Evolutionary conservation across 2,888 invertebrate species (phyloP).

Genomic region (Drosophila dives): DNA sequence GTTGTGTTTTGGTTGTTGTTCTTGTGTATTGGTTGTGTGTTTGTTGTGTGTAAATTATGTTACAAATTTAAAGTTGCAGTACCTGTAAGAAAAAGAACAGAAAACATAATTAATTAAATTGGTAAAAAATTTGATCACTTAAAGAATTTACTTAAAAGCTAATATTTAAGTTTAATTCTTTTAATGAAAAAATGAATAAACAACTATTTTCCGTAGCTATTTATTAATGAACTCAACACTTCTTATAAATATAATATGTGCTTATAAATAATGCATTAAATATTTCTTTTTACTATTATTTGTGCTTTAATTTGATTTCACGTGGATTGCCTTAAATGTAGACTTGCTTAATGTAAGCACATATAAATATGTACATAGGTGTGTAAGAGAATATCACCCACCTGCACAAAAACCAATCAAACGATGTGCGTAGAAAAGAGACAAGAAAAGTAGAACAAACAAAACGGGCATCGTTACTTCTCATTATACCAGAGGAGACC

Average conservation of each 20-base stretch:
- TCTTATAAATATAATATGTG: not conserved
- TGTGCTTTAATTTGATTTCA: not conserved
- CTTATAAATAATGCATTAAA: not conserved
- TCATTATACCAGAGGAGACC: slow-evolving; percentile 18
- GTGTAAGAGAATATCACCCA: slow-evolving; percentile 5
- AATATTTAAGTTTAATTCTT: not conserved
- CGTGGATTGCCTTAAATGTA: not conserved
- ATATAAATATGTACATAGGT: not conserved
- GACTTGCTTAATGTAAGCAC: not conserved
- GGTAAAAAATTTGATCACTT: not conserved
- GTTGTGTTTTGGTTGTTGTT: slow-evolving; percentile 18
- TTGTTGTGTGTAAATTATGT: slow-evolving; percentile 27
- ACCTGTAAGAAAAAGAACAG: slow-evolving; percentile 54
- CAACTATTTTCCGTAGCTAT: not conserved
- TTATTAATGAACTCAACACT: not conserved
- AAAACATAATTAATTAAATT: slow-evolving; percentile 20
- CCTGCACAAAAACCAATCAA: not conserved
- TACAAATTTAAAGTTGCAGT: slow-evolving; percentile 61
- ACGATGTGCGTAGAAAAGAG: not conserved
- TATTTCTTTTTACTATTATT: not conserved
- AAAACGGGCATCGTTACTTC: slow-evolving; percentile 7
- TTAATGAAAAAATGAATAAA: not conserved
- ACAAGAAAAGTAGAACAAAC: slow-evolving; percentile 7
- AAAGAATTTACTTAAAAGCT: not conserved
- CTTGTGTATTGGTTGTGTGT: slow-evolving; percentile 12